These are phyloP conservation scores for Eretmochelys imbricata DNA, from an alignment of 2,113 vertebrate species.

Conservation along the genomic window DNA sequence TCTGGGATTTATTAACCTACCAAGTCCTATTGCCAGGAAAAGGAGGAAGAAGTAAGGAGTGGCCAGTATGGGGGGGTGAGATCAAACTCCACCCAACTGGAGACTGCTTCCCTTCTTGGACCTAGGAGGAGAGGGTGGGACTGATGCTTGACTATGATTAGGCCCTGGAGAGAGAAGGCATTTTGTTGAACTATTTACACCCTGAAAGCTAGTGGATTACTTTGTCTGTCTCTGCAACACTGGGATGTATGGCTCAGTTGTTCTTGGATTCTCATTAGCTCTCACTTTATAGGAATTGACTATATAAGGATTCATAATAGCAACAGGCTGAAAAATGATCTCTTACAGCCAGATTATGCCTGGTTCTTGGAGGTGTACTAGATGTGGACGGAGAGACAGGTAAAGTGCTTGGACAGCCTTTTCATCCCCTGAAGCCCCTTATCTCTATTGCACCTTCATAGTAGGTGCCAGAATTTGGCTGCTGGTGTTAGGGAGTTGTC, in stretches of 20 bases:
- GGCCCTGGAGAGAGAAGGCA: not conserved
- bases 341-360: not conserved
- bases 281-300: not conserved
- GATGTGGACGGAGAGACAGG: not conserved
- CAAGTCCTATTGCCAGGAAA: not conserved
- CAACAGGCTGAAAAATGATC: not conserved
- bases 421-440: not conserved
- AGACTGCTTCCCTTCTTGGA: not conserved
- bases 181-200: not conserved
- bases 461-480: no score
- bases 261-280: not conserved
- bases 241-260: not conserved
- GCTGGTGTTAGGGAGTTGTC: not conserved
- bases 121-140: not conserved
- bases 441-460: not conserved
- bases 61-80: not conserved
- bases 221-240: not conserved
- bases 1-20: not conserved
- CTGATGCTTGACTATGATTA: not conserved
- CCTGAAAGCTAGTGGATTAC: not conserved
- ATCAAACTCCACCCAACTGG: not conserved
- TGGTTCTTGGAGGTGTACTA: not conserved
- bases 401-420: not conserved
- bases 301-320: not conserved
- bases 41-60: not conserved